These are phyloP conservation scores for Sciurus carolinensis DNA, from an alignment of 2,797 vertebrate genomes.

Conservation along the genomic window DNA sequence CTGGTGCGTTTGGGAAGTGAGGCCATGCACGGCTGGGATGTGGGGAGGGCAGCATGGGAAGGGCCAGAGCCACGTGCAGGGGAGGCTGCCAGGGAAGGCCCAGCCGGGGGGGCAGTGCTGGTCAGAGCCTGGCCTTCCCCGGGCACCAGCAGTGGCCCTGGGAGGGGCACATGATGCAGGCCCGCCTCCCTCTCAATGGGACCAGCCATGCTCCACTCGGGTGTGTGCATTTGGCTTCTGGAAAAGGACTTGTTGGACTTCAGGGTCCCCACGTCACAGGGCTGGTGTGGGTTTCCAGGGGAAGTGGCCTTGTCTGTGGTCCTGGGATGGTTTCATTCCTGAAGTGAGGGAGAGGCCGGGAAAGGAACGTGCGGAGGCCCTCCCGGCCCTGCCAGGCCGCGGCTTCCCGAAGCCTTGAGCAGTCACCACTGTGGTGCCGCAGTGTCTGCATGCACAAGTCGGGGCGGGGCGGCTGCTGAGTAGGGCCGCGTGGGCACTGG, in stretches of 20 bases:
- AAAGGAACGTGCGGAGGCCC: not conserved
- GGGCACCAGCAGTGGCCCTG: not conserved
- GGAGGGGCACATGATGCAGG: not conserved
- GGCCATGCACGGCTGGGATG: not conserved
- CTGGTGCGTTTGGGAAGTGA: not conserved
- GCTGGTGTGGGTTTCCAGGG: not conserved
- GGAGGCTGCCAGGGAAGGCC: not conserved
- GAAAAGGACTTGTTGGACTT: not conserved
- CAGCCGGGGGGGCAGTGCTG: not conserved
- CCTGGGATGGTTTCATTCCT: not conserved
- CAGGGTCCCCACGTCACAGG: not conserved
- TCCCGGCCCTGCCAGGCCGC: not conserved
- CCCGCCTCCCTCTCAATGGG: not conserved
- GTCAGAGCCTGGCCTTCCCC: not conserved
- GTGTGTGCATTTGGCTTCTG: not conserved
- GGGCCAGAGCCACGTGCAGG: too few species aligned
- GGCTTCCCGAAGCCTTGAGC: not conserved
- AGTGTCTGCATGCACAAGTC: not conserved
- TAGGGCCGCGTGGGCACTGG: not conserved
- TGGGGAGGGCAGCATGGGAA: not conserved
- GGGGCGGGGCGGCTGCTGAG: accelerated
- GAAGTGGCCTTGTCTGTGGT: accelerated
- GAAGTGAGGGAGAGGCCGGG: not conserved
- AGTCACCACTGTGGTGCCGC: not conserved
- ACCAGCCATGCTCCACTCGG: not conserved